Base-by-base conservation (phyloP, 2,797 vertebrate genomes). In the Sebastes hubbsi region DNA sequence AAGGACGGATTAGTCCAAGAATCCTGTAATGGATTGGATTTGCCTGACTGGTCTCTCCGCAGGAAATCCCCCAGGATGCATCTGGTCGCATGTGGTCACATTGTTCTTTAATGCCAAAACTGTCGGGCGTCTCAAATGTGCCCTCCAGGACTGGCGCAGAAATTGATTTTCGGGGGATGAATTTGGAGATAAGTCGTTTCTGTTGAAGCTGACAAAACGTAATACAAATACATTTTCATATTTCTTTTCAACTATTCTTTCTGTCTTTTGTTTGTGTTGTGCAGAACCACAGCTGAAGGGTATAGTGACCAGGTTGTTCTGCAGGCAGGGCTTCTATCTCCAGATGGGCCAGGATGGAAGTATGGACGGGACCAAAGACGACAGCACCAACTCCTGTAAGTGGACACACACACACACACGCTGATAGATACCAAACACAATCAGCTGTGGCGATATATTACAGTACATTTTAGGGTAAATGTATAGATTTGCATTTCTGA, bases 271-370 rank as follows among this genome's bases (percentile, higher is more conserved):
- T 88, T 2, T 81, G 27, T 80, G 58, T 86, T 80, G 58, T 86
- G 93, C 94, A 99, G 98, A 99, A 98, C 97, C 98, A 94, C 98
- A 99, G 96, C 98, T 99, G 96, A 99, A 99, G 97, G 98, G 98
- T 89, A 99, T 99, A 95, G 98, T 99, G 97, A 99, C 98, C 96
- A 97, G 98, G 96, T 97, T 99, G 97, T 99, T 99, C 95, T 99
- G 98, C 97, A 97, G 98, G 94, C 98, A 99, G 96, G 98, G 98
- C 91, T 99, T 98, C 96, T 99, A 99, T 97, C 98, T 99, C 96
- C 98, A 99, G 96, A 98, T 99, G 98, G 97, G 97, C 96, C 97
- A 98, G 77, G 98, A 99, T 97, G 98, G 98, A 97, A 96, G 97
- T 97, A 95, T 99, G 95, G 98, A 99, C 75, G 98, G 98, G 95